Conservation (phyloP, 2,113 vertebrate genomes). For the Oryzias javanicus region DNA sequence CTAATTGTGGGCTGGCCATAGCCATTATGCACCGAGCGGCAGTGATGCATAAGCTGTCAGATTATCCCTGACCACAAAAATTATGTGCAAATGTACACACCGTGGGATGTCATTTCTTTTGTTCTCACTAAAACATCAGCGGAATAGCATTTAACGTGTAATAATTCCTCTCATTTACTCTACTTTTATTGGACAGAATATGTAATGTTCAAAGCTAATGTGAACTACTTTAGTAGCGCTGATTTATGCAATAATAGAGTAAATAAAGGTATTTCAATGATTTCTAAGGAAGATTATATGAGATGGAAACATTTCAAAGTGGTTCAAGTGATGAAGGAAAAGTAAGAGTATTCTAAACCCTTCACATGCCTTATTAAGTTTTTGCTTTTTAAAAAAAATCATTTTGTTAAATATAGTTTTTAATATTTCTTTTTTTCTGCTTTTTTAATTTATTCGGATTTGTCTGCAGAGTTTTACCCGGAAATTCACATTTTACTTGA, state of each 20-base stretch:
- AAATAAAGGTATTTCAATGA: conserved; percentile 43
- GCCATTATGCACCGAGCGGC: conserved; percentile 59
- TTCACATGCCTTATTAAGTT: too few species aligned
- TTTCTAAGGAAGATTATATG: neutral
- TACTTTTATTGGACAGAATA: conserved; percentile 45
- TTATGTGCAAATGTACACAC: conserved; percentile 73
- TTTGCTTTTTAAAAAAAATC: too few species aligned
- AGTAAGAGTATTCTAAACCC: too few species aligned
- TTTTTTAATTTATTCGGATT: too few species aligned
- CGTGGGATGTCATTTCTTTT: conserved; percentile 49
- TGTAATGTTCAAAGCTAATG: conserved; percentile 35
- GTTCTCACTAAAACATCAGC: conserved; percentile 4
- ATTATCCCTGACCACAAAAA: conserved; percentile 68
- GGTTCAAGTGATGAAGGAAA: too few species aligned
- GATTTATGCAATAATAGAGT: conserved; percentile 40
- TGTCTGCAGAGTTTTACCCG: too few species aligned
- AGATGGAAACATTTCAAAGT: too few species aligned
- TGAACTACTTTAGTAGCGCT: conserved; percentile 47
- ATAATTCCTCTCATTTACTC: conserved; percentile 16
- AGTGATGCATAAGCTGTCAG: conserved; percentile 67
- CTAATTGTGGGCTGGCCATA: conserved; percentile 71
- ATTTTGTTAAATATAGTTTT: too few species aligned
- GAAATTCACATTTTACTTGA: too few species aligned
- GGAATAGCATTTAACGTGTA: too few species aligned
- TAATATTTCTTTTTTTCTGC: too few species aligned